Evolutionary conservation across 2,797 vertebrate species (phyloP), one percentile per base, ranked within the genome.

Genomic region (Channa striata): DNA sequence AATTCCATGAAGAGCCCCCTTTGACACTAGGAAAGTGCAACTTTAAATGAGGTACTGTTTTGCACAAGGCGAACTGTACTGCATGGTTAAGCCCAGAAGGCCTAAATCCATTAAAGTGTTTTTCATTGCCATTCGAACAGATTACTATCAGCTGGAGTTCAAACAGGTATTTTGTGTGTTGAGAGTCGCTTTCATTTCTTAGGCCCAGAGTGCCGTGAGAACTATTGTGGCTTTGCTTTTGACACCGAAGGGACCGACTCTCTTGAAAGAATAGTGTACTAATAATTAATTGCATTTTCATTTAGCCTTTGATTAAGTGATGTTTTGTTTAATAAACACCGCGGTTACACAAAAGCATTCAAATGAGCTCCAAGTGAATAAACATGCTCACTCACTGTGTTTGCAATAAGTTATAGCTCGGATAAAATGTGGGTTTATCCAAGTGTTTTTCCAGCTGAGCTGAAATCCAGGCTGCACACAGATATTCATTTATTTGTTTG

Each of bases 31-130:
- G 23, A 43, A 23, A 23, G 25, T 17, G 49, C 21, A 40, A 40
- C 48, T 52, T 33, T 21, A 48, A 54, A 65, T 39, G 33, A 73
- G 56, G 48, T 11, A 23, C 43, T 48, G 63, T 57, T 60, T 56
- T 56, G 25, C 17, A 54, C 36, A n/a, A 16, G 33, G 42, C 9
- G 36, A 19, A 47, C 49, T 42, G 20, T 33, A 11, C 52, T 5
- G 39, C 37, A 13, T 14, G 19, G 25, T 58, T 36, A 36, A 58
- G 17, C 53, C 25, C 23, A n/a, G 25, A 19, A 13, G 30, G 17
- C 56, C 61, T 36, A 34, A 17, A 67, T 7, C 42, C 62, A 57
- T 44, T 44, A 23, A 42, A 23, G 30, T 67, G 19, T 46, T 34
- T 53, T 54, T 42, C n/a, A 33, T 7, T 14, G 16, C 21, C 43